These are phyloP conservation scores for Tamandua tetradactyla DNA, from an alignment of 2,797 vertebrate genomes.

Conservation along the genomic window DNA sequence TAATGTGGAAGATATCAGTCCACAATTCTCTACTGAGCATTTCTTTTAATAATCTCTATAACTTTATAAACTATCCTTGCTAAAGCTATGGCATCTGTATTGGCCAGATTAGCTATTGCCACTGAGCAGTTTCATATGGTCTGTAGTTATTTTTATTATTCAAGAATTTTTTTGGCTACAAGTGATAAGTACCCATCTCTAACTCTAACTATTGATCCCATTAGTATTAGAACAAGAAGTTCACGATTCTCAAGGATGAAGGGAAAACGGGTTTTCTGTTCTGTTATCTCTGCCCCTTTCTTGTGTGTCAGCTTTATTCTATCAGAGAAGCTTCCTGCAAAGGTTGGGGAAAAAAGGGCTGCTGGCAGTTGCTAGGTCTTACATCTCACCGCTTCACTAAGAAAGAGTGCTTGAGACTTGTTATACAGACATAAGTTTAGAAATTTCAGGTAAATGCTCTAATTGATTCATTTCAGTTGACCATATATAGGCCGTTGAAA, in stretches of 20 bases:
- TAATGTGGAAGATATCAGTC: background rate
- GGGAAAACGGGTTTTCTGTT: background rate
- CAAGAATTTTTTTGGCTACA: background rate
- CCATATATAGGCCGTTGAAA: background rate
- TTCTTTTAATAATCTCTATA: background rate
- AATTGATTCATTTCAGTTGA: background rate
- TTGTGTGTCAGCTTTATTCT: background rate
- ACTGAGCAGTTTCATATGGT: background rate
- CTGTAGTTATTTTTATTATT: background rate
- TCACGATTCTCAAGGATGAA: background rate
- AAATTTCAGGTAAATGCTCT: slow-evolving; percentile 11
- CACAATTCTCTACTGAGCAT: background rate
- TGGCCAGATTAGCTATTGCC: background rate
- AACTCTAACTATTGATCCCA: background rate
- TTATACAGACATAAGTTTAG: background rate
- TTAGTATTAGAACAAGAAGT: background rate
- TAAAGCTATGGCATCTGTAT: background rate
- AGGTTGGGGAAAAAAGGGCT: background rate
- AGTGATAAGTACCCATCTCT: background rate
- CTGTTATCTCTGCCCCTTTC: background rate
- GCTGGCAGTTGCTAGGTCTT: background rate
- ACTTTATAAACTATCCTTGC: background rate
- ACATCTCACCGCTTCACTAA: background rate
- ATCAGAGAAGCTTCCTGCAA: background rate
- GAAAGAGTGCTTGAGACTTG: background rate